Conservation (phyloP, 2,888 invertebrate species). For the Ellobium chinense region DNA sequence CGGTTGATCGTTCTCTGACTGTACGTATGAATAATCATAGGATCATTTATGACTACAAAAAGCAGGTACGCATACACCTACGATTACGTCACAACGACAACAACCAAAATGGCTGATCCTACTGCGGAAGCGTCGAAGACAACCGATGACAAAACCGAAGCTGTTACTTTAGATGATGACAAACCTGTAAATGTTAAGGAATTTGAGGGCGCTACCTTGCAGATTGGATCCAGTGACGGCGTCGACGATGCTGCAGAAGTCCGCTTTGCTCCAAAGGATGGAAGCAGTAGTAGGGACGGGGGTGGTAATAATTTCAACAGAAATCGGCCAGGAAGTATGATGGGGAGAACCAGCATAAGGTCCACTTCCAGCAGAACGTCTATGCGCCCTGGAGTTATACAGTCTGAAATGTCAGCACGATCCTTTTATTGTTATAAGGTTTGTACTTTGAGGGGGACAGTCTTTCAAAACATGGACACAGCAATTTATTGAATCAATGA, state of each 20-base stretch:
- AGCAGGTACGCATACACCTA: too few species aligned
- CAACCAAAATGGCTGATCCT: background rate
- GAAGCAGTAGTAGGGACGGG: too few species aligned
- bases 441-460: too few species aligned
- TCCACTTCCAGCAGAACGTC: conserved; percentile 24
- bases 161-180: conserved; percentile 20
- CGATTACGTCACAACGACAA: too few species aligned
- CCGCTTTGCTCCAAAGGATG: background rate
- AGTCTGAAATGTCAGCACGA: conserved; percentile 32
- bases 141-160: background rate
- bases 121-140: background rate
- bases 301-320: too few species aligned
- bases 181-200: conserved; percentile 7
- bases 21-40: too few species aligned
- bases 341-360: conserved; percentile 7
- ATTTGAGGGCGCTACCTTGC: conserved; percentile 28
- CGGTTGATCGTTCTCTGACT: too few species aligned
- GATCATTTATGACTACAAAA: too few species aligned
- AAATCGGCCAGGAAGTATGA: conserved; percentile 24
- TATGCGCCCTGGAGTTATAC: conserved; percentile 17
- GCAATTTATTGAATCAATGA: too few species aligned
- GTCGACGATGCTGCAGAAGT: background rate
- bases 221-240: conserved; percentile 21
- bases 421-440: conserved; percentile 38
- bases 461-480: too few species aligned